Base-by-base conservation (phyloP, 2,797 vertebrate genomes). In the Percopsis omiscomaycus region DNA sequence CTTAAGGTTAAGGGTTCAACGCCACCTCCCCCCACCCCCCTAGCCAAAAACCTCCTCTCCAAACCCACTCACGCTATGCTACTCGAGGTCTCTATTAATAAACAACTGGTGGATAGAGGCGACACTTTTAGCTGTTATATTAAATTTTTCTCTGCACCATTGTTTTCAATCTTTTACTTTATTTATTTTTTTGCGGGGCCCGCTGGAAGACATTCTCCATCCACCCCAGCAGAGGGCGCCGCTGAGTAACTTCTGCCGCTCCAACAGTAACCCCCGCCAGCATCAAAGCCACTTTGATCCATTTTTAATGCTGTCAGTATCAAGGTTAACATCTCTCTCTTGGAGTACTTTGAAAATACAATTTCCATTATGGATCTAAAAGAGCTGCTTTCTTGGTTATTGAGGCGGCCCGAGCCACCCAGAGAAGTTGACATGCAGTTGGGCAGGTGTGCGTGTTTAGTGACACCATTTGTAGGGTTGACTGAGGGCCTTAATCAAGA, bases 211-310 rank as follows among this genome's bases (percentile, higher is more conserved):
- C 9, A 9, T 37, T 37, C 37, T 37, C 37, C 37, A 37, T 37
- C 6, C 5, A 37, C 37, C 14, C 81, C 86, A 86, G 80, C 82
- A 90, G 89, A 87, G 89, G 82, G 85, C 3, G 60, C 49, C 59
- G 8, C 22, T 65, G 77, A 86, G 80, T 66, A 71, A 12, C 62
- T 6, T 42, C 27, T 2, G 13, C 28, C 14, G 8, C 44, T 22
- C 84, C 86, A 88, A 92, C 89, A 85, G 86, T 84, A 86, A 88
- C 81, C 81, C 89, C 80, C 63, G 66, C 88, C 76, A 62, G 91
- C 88, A 92, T 92, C 90, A 92, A 91, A 92, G 90, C 83, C 62
- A 73, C 85, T 85, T 84, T 89, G 89, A 92, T 92, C 84, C 86
- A 92, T 93, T 85, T 91, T 93, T 93, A 90, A 92, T 92, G 88